Evolutionary conservation across 2,113 vertebrate species (phyloP).

Genomic region (Buteo buteo): DNA sequence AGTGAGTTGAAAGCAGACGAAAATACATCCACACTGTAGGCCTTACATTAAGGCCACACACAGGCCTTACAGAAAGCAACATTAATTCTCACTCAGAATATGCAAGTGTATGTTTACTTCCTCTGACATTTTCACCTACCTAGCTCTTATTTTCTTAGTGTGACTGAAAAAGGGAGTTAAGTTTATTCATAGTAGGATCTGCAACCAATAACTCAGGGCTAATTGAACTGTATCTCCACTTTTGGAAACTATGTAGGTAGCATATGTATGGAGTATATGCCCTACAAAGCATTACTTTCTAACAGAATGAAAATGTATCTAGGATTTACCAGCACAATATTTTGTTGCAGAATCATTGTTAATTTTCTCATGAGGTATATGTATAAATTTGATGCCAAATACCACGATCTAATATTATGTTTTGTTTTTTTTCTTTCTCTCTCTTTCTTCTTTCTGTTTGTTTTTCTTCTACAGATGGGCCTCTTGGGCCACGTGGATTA

Average conservation of each 20-base stretch:
- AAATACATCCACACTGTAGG: background rate
- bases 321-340: background rate
- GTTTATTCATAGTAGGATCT: background rate
- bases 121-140: background rate
- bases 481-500: conserved; percentile 91
- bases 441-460: background rate
- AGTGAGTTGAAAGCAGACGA: background rate
- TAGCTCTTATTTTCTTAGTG: background rate
- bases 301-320: background rate
- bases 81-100: background rate
- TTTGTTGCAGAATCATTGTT: background rate
- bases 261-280: no score
- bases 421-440: rapidly evolving
- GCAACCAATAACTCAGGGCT: background rate
- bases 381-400: background rate
- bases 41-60: no score
- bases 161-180: background rate
- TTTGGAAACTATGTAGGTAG: background rate
- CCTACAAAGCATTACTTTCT: background rate
- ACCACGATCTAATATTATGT: background rate
- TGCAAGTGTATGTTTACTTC: background rate
- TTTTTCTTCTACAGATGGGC: conserved; percentile 80
- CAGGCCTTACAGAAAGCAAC: background rate
- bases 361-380: background rate
- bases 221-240: background rate